phyloP scores from a whole-genome alignment of 1,140 invertebrate genomes.

The Saxidomus purpurata region DNA sequence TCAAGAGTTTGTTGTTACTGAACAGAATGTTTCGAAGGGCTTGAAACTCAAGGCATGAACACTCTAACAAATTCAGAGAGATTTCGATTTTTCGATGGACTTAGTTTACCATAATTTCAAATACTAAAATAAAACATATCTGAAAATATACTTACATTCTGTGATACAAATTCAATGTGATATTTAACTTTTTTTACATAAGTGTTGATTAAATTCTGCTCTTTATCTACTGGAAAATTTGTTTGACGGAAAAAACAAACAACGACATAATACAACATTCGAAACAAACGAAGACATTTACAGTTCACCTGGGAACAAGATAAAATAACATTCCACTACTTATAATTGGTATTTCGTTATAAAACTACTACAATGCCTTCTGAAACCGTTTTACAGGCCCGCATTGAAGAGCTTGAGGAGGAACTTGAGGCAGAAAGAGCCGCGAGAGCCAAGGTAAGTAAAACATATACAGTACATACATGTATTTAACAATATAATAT shows the following conservation, averaged over 20 bases:
- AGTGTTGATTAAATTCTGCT: too few species aligned
- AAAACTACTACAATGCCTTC: conserved; percentile 11
- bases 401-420: conserved; percentile 99
- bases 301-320: conserved; percentile 20
- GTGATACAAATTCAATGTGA: conserved; percentile 39
- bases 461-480: too few species aligned
- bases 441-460: conserved; percentile 93
- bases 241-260: too few species aligned
- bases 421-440: conserved; percentile 99
- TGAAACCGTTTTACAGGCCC: conserved; percentile 87
- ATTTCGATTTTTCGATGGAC: conserved; percentile 13
- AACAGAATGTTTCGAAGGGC: background rate
- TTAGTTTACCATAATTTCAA: background rate
- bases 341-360: background rate
- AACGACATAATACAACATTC: too few species aligned
- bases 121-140: background rate
- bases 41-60: background rate
- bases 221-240: too few species aligned
- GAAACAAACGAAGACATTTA: too few species aligned
- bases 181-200: conserved; percentile 4
- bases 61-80: background rate
- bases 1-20: background rate
- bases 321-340: conserved; percentile 21
- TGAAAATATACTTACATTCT: background rate
- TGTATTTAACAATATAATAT: too few species aligned